A percentile compares a stretch with the other conserved stretches of the same genome.
Evolutionary conservation across 2,113 vertebrate species (phyloP).

Genomic region (Cromileptes altivelis): DNA sequence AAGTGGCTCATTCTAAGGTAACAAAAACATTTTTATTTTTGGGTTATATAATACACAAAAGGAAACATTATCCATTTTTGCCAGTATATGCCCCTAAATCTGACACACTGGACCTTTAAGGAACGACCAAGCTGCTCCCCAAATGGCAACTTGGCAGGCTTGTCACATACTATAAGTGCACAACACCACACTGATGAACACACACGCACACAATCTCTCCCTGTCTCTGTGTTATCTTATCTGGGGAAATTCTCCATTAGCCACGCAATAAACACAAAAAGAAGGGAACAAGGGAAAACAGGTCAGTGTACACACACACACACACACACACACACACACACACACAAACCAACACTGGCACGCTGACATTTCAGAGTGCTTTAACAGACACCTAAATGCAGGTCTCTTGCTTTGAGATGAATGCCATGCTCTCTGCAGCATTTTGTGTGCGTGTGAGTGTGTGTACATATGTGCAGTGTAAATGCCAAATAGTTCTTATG

Average conservation of each 20-base stretch:
- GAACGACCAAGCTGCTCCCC: not conserved
- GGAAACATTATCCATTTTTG: too few species aligned
- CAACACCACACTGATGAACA: not conserved
- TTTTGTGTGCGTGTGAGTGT: not conserved
- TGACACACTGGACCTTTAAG: not conserved
- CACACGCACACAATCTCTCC: not conserved
- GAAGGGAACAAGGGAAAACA: conserved; percentile 29
- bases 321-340: conserved; percentile 10
- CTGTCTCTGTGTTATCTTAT: conserved; percentile 20
- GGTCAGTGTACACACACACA: conserved; percentile 11
- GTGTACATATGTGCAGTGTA: conserved; percentile 1
- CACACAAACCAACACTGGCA: not conserved
- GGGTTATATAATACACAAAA: too few species aligned
- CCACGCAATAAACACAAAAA: conserved; percentile 21
- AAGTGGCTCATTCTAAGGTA: too few species aligned
- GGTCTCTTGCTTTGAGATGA: conserved; percentile 52
- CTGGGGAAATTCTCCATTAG: conserved; percentile 27
- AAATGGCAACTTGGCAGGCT: not conserved
- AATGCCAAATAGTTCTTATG: conserved; percentile 11
- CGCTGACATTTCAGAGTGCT: conserved; percentile 68
- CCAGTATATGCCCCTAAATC: too few species aligned
- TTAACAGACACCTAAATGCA: conserved; percentile 57
- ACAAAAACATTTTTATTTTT: too few species aligned
- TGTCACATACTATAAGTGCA: not conserved
- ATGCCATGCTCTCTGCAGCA: conserved; percentile 41